phyloP scores from a whole-genome alignment of 2,113 vertebrate genomes.

The Erythrocebus patas region DNA sequence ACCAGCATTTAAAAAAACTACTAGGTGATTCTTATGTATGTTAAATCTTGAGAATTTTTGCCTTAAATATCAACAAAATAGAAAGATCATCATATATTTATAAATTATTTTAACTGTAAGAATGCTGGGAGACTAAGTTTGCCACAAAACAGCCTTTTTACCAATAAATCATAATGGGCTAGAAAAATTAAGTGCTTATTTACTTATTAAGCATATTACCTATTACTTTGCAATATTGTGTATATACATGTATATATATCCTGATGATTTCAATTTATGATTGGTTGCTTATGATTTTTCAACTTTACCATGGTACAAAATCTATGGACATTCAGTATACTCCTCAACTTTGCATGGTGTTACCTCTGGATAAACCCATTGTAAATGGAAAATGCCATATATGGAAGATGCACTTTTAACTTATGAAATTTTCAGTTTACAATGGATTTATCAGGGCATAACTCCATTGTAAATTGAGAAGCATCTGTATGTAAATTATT shows the following conservation, averaged over 20 bases:
- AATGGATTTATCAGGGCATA: background rate
- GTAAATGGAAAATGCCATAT: background rate
- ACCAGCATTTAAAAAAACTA: background rate
- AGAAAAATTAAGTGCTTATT: slow-evolving; percentile 17
- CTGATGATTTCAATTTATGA: background rate
- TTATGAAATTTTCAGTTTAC: background rate
- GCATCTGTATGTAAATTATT: background rate
- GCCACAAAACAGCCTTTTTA: background rate
- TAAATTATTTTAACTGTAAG: background rate
- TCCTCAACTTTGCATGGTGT: background rate
- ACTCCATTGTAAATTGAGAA: background rate
- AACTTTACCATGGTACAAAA: background rate
- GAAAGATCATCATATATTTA: background rate
- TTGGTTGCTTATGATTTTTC: background rate
- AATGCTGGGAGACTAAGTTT: background rate
- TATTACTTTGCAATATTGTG: background rate
- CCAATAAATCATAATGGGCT: background rate
- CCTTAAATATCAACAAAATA: background rate
- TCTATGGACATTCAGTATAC: background rate
- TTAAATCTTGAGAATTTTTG: background rate
- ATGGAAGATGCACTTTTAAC: background rate
- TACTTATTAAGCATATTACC: background rate
- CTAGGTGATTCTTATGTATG: background rate
- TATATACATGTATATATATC: background rate
- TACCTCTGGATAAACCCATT: background rate